Evolutionary conservation across 1,140 invertebrate genomes (phyloP).

Genomic region (Battus philenor): DNA sequence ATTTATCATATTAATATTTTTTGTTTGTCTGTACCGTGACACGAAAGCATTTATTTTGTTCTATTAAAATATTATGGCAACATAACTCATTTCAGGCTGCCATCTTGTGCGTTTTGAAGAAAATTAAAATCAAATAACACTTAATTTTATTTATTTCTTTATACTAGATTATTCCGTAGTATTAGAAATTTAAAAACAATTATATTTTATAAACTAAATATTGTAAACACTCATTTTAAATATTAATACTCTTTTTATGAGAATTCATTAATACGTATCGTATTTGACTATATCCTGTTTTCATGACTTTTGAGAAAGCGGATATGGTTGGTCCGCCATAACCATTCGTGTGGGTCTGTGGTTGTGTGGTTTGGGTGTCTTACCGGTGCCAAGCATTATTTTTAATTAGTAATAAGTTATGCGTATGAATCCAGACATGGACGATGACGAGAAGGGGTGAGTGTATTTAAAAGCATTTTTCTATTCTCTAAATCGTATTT

Average conservation of each 20-base stretch:
- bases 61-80: background rate
- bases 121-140: conserved; percentile 5
- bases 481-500: conserved; percentile 24
- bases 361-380: conserved; percentile 75
- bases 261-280: no score
- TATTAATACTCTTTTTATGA: no score
- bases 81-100: background rate
- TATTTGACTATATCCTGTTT: conserved; percentile 57
- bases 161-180: no score
- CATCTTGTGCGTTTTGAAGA: conserved; percentile 13
- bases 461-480: conserved; percentile 43
- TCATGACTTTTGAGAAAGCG: conserved; percentile 68
- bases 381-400: conserved; percentile 76
- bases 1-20: no score
- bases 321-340: conserved; percentile 77
- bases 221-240: no score
- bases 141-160: no score
- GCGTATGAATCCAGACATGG: conserved; percentile 78
- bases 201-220: no score
- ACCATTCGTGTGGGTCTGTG: conserved; percentile 76
- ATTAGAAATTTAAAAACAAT: background rate
- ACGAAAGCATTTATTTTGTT: conserved; percentile 15
- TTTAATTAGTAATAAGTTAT: conserved; percentile 77
- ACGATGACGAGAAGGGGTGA: conserved; percentile 77
- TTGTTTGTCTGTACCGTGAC: conserved; percentile 6